These are phyloP conservation scores for Aphyosemion australe DNA, from an alignment of 2,113 vertebrate species.

Conservation along the genomic window DNA sequence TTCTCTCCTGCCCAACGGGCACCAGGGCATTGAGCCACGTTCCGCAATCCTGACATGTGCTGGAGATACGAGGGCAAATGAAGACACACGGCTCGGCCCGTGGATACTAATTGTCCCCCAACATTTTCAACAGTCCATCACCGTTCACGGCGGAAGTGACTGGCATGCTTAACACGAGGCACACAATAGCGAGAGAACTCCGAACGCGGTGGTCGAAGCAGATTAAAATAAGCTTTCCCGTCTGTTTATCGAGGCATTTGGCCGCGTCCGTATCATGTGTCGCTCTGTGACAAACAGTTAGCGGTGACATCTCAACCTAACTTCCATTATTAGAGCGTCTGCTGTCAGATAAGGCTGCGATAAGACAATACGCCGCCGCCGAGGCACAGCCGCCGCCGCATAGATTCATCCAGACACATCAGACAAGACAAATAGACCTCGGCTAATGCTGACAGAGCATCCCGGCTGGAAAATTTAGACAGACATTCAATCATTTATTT, in stretches of 20 bases:
- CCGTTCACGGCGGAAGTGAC: constrained; percentile 46
- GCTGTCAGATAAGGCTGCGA: constrained; percentile 64
- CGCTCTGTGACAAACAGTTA: constrained; percentile 43
- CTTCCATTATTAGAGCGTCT: constrained; percentile 60
- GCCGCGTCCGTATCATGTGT: constrained; percentile 35
- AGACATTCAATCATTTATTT: constrained; percentile 68
- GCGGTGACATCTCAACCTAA: constrained; percentile 55
- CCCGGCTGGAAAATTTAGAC: constrained; percentile 60
- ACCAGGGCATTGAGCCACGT: constrained; percentile 52
- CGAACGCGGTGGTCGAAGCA: constrained; percentile 6
- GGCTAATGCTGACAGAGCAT: constrained; percentile 68
- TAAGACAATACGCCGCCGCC: constrained; percentile 63
- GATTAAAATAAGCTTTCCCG: constrained; percentile 40
- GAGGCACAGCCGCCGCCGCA: constrained; percentile 40
- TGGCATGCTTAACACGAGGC: constrained; percentile 51
- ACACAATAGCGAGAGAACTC: constrained; percentile 29
- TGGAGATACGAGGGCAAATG: constrained; percentile 68
- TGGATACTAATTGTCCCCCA: constrained; percentile 64
- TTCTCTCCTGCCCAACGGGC: constrained; percentile 50
- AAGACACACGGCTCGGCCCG: constrained; percentile 66
- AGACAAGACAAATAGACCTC: constrained; percentile 75
- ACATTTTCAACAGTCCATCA: constrained; percentile 58
- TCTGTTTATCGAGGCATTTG: constrained; percentile 40
- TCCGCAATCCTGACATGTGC: constrained; percentile 66
- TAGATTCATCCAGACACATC: constrained; percentile 62